These are phyloP conservation scores for Caenorhabditis imperialis DNA, from an alignment of 2,888 invertebrate genomes.

Conservation along the genomic window DNA sequence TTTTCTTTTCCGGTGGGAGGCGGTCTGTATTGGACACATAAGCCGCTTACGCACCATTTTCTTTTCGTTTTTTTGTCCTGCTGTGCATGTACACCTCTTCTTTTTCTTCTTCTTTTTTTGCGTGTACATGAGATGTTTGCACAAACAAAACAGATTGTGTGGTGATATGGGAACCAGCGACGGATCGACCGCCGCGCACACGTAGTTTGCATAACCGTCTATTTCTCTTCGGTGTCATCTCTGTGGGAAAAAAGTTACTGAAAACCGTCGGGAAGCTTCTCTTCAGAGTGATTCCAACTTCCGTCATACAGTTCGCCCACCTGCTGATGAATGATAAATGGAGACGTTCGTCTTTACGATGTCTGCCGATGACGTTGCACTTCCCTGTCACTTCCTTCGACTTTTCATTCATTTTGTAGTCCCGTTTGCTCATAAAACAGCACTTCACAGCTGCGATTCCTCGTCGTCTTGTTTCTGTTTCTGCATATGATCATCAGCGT, in stretches of 20 bases:
- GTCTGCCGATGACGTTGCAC: too few species aligned
- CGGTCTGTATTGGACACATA: conserved; percentile 9
- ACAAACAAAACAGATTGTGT: conserved; percentile 39
- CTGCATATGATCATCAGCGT: conserved; percentile 22
- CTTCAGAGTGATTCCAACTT: too few species aligned
- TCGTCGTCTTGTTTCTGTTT: background rate
- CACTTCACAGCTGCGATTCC: conserved; percentile 39
- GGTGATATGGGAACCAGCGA: too few species aligned
- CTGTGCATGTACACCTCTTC: conserved; percentile 12
- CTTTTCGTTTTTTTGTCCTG: conserved; percentile 8
- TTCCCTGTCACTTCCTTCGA: background rate
- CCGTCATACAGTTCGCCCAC: too few species aligned
- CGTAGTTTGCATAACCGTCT: conserved; percentile 17
- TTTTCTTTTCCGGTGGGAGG: background rate
- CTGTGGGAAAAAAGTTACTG: too few species aligned
- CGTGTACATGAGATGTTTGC: conserved; percentile 25
- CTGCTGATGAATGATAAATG: too few species aligned
- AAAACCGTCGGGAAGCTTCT: too few species aligned
- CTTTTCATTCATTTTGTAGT: conserved; percentile 1
- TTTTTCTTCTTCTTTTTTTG: too few species aligned
- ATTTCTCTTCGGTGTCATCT: background rate
- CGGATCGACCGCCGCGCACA: too few species aligned
- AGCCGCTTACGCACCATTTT: conserved; percentile 44
- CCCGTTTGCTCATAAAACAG: conserved; percentile 32
- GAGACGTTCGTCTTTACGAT: too few species aligned